phyloP scores from a whole-genome alignment of 2,797 vertebrate genomes.

The Chrosomus eos region DNA sequence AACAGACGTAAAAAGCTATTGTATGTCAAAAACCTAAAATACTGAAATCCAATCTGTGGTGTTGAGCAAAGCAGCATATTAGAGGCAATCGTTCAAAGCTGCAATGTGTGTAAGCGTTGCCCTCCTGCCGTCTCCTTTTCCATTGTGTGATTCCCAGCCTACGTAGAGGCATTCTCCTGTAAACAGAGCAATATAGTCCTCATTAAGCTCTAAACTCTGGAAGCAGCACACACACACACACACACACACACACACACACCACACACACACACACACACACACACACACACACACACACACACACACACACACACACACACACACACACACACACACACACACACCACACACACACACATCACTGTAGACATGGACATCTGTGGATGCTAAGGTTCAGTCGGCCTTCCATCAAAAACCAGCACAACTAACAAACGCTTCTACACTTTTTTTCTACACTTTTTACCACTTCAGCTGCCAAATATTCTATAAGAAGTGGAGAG shows the following conservation, averaged over 20 bases:
- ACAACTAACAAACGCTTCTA: slow-evolving; percentile 43
- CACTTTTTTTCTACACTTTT: slow-evolving; percentile 34
- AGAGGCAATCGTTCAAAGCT: not conserved
- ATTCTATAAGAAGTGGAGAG: not conserved
- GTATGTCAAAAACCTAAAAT: not conserved
- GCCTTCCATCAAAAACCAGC: slow-evolving; percentile 48
- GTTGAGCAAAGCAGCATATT: slow-evolving; percentile 8
- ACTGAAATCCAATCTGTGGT: not conserved
- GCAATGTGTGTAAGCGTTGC: not conserved
- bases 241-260: slow-evolving; percentile 62
- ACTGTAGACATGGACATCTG: slow-evolving; percentile 50
- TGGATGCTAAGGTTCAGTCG: slow-evolving; percentile 57
- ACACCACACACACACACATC: slow-evolving; percentile 61
- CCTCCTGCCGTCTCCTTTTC: slow-evolving; percentile 14
- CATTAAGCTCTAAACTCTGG: slow-evolving; percentile 69
- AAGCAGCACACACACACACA: slow-evolving; percentile 65
- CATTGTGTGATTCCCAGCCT: slow-evolving; percentile 64
- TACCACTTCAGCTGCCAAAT: slow-evolving; percentile 20
- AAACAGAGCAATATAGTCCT: slow-evolving; percentile 57
- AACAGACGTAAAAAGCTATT: not conserved
- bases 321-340: slow-evolving; percentile 63
- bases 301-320: slow-evolving; percentile 62
- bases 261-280: slow-evolving; percentile 63
- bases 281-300: slow-evolving; percentile 63
- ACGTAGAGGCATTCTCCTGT: slow-evolving; percentile 57